phyloP scores from a whole-genome alignment of 23 tunicate species.

The Halocynthia roretzi region DNA sequence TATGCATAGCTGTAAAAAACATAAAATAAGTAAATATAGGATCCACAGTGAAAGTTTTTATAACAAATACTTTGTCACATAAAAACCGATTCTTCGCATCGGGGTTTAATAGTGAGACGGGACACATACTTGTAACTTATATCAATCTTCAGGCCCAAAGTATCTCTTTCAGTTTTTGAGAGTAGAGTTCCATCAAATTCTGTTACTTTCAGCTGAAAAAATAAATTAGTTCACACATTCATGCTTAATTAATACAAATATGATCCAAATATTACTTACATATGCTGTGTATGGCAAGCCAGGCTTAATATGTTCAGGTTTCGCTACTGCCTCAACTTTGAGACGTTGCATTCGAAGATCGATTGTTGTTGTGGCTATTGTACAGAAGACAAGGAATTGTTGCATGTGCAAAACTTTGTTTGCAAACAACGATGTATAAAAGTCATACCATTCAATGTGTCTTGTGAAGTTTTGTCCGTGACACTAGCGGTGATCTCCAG shows the following conservation, averaged over 20 bases:
- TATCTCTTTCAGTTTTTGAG: slow-evolving; percentile 27
- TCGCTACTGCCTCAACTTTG: slow-evolving; percentile 38
- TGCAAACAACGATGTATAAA: no score
- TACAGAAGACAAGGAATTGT: background rate
- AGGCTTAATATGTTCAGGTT: slow-evolving; percentile 54
- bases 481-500: slow-evolving; percentile 35
- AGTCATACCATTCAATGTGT: slow-evolving; percentile 26
- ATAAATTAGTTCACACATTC: background rate
- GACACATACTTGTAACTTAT: slow-evolving; percentile 28
- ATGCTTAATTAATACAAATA: background rate
- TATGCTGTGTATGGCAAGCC: slow-evolving; percentile 78
- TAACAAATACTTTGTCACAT: no score
- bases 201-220: slow-evolving; percentile 55
- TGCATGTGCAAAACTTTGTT: no score
- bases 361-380: slow-evolving; percentile 20
- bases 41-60: no score
- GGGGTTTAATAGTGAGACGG: background rate
- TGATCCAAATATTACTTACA: slow-evolving; percentile 33
- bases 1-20: no score
- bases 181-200: slow-evolving; percentile 61
- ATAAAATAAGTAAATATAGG: no score
- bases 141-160: slow-evolving; percentile 24
- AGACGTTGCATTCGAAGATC: slow-evolving; percentile 32
- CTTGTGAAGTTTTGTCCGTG: slow-evolving; percentile 36
- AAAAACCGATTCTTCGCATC: no score